These are phyloP conservation scores for Zaprionus tsacasi DNA, from an alignment of 1,140 invertebrate species.

Conservation along the genomic window DNA sequence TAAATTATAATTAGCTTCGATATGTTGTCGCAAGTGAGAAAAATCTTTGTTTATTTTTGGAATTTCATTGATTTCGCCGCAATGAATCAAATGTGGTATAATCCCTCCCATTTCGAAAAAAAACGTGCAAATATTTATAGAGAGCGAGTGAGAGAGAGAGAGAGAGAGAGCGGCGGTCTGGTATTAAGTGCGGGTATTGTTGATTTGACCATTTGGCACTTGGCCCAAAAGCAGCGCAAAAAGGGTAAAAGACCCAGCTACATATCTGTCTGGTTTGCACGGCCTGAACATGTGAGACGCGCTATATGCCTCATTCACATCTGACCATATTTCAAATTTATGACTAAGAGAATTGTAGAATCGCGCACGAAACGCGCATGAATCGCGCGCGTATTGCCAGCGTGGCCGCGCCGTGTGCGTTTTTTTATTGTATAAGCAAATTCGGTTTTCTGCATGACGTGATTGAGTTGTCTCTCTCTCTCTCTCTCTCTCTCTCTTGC, in stretches of 20 bases:
- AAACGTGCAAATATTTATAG: slow-evolving; percentile 68
- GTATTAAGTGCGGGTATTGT: slow-evolving; percentile 1
- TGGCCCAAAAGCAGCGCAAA: slow-evolving; percentile 27
- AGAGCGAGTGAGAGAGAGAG: not conserved
- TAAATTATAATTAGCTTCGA: slow-evolving; percentile 1
- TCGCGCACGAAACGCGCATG: slow-evolving; percentile 29
- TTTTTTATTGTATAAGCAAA: slow-evolving; percentile 5
- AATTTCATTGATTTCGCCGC: slow-evolving; percentile 10
- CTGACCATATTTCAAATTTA: slow-evolving; percentile 13
- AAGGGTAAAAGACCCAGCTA: not conserved
- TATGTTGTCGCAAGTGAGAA: not conserved
- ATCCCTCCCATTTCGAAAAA: slow-evolving; percentile 34
- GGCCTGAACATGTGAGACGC: slow-evolving; percentile 31
- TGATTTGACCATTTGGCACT: slow-evolving; percentile 47
- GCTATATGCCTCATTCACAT: slow-evolving; percentile 5
- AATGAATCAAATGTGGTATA: slow-evolving; percentile 1
- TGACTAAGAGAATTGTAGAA: slow-evolving; percentile 59
- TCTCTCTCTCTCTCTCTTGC: not conserved
- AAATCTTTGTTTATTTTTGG: slow-evolving; percentile 16
- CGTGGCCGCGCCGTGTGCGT: slow-evolving; percentile 18
- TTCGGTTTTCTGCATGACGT: slow-evolving; percentile 4
- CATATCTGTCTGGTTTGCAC: not conserved
- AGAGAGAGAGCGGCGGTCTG: not conserved
- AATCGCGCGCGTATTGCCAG: slow-evolving; percentile 39
- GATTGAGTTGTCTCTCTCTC: slow-evolving; percentile 2